These are phyloP conservation scores for Gymnocephalus cernua DNA, from an alignment of 2,113 vertebrate species.

Conservation along the genomic window DNA sequence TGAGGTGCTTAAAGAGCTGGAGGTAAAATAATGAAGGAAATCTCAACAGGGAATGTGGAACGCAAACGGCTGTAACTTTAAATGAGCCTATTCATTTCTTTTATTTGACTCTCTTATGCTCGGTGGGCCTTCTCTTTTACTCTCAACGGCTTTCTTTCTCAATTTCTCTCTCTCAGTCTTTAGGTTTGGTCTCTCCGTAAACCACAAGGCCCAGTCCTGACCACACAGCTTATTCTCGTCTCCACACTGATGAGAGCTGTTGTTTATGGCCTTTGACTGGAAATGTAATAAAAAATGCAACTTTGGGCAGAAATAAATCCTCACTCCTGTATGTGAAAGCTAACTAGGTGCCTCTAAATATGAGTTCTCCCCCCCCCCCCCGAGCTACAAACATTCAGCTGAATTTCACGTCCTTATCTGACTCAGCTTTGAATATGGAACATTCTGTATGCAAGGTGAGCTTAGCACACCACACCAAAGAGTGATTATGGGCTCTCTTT, in stretches of 20 bases:
- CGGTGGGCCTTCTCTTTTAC: conserved; percentile 12
- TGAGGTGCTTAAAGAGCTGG: conserved; percentile 68
- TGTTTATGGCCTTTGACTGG: conserved; percentile 38
- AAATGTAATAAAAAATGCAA: conserved; percentile 50
- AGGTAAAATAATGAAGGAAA: conserved; percentile 64
- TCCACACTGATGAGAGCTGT: conserved; percentile 19
- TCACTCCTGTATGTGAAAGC: conserved; percentile 27
- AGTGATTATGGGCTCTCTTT: conserved; percentile 70
- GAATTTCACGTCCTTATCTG: conserved; percentile 61
- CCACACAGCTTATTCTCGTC: conserved; percentile 22
- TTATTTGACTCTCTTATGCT: conserved; percentile 48
- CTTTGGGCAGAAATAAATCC: conserved; percentile 28
- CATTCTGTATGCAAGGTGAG: conserved; percentile 72
- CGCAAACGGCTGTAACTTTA: conserved; percentile 42
- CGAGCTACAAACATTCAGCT: conserved; percentile 55
- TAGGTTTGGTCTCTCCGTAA: conserved; percentile 5
- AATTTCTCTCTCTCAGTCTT: neutral
- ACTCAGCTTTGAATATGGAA: conserved; percentile 53
- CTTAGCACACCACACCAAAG: conserved; percentile 45
- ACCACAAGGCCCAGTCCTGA: conserved; percentile 2
- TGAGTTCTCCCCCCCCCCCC: conserved; percentile 14
- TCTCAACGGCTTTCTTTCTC: conserved; percentile 28
- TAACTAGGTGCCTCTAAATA: conserved; percentile 35
- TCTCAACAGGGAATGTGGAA: conserved; percentile 44
- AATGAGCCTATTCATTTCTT: conserved; percentile 66